phyloP scores from a whole-genome alignment of 2,113 vertebrate species.

The Forbesichthys agassizii region DNA sequence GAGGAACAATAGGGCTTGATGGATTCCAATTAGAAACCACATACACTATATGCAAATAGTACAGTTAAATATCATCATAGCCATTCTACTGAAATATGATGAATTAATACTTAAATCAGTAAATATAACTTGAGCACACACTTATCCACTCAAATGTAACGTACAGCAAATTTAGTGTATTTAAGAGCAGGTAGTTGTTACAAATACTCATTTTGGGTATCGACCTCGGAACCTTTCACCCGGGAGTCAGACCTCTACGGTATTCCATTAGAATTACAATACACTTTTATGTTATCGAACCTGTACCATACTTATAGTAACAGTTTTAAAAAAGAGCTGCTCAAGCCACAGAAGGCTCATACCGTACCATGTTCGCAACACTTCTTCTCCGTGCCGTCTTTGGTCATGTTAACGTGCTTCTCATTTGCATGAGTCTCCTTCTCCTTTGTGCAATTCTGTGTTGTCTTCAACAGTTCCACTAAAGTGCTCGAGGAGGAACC shows the following conservation, averaged over 20 bases:
- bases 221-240: too few relatives aligned
- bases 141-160: too few relatives aligned
- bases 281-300: not conserved
- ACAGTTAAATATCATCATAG: too few relatives aligned
- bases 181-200: too few relatives aligned
- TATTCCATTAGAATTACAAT: not conserved
- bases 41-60: too few relatives aligned
- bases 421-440: conserved; percentile 78
- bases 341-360: not conserved
- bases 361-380: conserved; percentile 85
- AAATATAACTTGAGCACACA: too few relatives aligned
- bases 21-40: conserved; percentile 20
- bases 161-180: too few relatives aligned
- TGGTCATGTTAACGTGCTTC: conserved; percentile 83
- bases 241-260: too few relatives aligned
- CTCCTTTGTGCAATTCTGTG: conserved; percentile 80
- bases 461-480: conserved; percentile 88
- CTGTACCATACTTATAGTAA: not conserved
- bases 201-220: too few relatives aligned
- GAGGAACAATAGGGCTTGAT: not conserved
- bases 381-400: conserved; percentile 79
- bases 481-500: conserved; percentile 82
- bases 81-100: too few relatives aligned
- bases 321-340: not conserved
- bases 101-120: too few relatives aligned